Evolutionary conservation across 2,113 vertebrate species (phyloP).

Genomic region (Anolis sagrei): DNA sequence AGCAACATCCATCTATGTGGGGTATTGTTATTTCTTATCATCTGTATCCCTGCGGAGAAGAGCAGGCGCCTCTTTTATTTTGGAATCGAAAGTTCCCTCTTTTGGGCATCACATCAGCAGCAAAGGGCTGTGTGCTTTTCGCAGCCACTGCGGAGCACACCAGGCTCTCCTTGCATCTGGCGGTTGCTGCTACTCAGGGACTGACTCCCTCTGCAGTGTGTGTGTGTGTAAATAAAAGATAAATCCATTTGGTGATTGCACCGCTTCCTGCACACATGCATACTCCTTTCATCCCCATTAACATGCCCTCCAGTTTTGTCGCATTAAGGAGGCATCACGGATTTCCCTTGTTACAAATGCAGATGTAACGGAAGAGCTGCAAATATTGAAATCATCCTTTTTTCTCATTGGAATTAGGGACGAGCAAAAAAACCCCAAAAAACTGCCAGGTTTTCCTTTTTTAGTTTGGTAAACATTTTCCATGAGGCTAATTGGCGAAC

Average conservation of each 20-base stretch:
- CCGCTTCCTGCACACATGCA: not conserved
- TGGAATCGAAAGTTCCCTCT: not conserved
- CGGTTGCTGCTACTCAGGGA: not conserved
- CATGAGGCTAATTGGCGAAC: not conserved
- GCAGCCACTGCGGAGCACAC: conserved; percentile 18
- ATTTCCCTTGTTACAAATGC: not conserved
- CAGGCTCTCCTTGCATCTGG: not conserved
- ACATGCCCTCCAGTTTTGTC: not conserved
- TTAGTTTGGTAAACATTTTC: conserved; percentile 11
- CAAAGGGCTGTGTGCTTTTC: not conserved
- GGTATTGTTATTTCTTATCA: not conserved
- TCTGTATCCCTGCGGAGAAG: not conserved
- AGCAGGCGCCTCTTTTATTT: not conserved
- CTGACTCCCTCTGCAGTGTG: conserved; percentile 3
- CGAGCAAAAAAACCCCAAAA: not conserved
- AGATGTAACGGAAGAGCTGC: not conserved
- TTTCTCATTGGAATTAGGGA: too few species aligned
- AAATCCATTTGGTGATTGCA: not conserved
- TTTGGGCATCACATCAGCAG: not conserved
- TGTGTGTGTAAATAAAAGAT: not conserved
- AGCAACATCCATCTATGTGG: not conserved
- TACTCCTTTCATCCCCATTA: not conserved
- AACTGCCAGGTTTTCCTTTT: not conserved
- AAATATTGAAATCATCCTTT: not conserved
- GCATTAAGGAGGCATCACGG: not conserved